Evolutionary conservation across 2,888 invertebrate genomes (phyloP).

Genomic region (Chesias legatella): DNA sequence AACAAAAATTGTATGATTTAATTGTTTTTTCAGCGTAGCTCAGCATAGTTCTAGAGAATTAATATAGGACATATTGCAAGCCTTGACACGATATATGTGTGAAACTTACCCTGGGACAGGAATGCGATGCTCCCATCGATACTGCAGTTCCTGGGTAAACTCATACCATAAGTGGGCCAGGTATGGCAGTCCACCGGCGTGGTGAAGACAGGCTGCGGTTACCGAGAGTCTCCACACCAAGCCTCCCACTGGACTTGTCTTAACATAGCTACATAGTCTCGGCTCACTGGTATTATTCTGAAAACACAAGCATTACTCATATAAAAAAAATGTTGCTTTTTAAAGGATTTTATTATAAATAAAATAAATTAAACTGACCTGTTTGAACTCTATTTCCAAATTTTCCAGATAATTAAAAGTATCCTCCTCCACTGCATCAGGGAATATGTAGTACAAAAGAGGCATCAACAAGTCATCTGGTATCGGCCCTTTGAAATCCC

Average conservation of each 20-base stretch:
- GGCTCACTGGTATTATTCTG: conserved; percentile 68
- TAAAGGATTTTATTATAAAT: neutral
- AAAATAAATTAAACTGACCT: conserved; percentile 37
- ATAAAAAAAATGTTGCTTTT: neutral
- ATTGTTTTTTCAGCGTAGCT: too few relatives aligned
- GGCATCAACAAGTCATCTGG: conserved; percentile 87
- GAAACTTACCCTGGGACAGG: conserved; percentile 90
- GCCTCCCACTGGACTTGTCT: conserved; percentile 89
- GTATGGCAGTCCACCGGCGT: conserved; percentile 88
- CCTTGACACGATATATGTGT: neutral
- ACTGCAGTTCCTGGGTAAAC: conserved; percentile 93
- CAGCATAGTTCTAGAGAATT: too few relatives aligned
- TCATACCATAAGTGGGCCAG: conserved; percentile 97
- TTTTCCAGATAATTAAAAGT: conserved; percentile 75
- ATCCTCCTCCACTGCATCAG: conserved; percentile 88
- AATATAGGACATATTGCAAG: too few relatives aligned
- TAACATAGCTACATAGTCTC: conserved; percentile 79
- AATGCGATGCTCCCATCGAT: conserved; percentile 91
- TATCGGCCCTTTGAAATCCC: conserved; percentile 87
- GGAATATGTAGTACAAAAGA: conserved; percentile 91
- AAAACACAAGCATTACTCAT: conserved; percentile 30
- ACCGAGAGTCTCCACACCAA: conserved; percentile 91
- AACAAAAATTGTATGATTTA: too few relatives aligned
- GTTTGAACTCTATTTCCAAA: conserved; percentile 69
- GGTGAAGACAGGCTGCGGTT: conserved; percentile 85